phyloP scores from a whole-genome alignment of 2,888 invertebrate genomes.

The Agrochola lychnidis region DNA sequence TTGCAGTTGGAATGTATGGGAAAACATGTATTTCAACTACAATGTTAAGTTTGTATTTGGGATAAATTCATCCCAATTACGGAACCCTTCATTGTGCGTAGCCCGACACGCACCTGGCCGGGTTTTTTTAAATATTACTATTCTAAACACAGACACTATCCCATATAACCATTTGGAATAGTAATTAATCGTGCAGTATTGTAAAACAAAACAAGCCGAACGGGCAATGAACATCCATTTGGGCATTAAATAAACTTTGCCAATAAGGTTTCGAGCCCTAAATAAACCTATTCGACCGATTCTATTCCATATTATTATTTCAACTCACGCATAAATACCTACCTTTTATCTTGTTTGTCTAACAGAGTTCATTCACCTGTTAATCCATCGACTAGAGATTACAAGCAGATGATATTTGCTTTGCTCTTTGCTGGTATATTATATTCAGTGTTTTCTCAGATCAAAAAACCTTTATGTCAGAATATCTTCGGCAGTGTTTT shows the following conservation, averaged over 20 bases:
- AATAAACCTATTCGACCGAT: constrained; percentile 46
- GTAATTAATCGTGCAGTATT: constrained; percentile 19
- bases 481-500: constrained; percentile 32
- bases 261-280: constrained; percentile 27
- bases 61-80: no score
- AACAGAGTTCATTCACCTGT: constrained; percentile 36
- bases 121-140: no score
- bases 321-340: constrained; percentile 34
- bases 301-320: constrained; percentile 53
- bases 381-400: constrained; percentile 12
- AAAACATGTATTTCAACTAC: no score
- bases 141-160: not conserved
- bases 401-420: constrained; percentile 20
- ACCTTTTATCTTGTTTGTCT: constrained; percentile 5
- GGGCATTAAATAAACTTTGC: constrained; percentile 28
- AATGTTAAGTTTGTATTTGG: no score
- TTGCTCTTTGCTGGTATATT: constrained; percentile 7
- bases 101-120: no score
- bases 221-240: constrained; percentile 29
- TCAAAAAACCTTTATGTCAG: constrained; percentile 29
- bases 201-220: constrained; percentile 37
- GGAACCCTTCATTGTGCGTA: no score
- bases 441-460: constrained; percentile 26
- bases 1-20: no score
- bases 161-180: constrained; percentile 12